phyloP scores from a whole-genome alignment of 2,888 invertebrate genomes.

The Drosophila quasianomalipes region DNA sequence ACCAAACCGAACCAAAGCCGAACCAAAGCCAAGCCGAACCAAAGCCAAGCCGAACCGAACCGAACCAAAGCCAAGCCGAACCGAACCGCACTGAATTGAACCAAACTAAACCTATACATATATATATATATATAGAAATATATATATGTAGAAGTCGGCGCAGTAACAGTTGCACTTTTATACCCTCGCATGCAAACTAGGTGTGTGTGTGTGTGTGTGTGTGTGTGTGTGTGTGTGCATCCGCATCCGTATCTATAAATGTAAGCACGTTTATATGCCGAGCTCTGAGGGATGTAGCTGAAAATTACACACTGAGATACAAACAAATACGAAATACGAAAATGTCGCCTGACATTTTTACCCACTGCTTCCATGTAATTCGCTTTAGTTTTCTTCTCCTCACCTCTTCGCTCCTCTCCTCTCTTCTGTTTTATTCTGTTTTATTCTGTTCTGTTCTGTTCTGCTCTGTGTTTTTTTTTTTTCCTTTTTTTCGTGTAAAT shows the following conservation, averaged over 20 bases:
- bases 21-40: neutral
- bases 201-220: neutral
- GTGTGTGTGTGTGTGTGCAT: constrained; percentile 18
- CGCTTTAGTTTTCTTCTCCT: constrained; percentile 55
- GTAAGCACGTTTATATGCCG: constrained; percentile 49
- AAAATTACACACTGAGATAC: constrained; percentile 27
- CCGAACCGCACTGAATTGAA: neutral
- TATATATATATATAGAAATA: neutral
- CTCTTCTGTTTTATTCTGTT: neutral
- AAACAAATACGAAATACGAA: constrained; percentile 21
- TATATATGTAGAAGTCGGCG: constrained; percentile 3
- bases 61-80: neutral
- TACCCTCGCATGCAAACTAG: constrained; percentile 45
- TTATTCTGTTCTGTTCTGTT: constrained; percentile 14
- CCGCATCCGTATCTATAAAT: constrained; percentile 36
- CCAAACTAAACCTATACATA: neutral
- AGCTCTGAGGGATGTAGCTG: constrained; percentile 40
- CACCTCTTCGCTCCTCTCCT: neutral
- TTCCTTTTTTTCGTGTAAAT: constrained; percentile 61
- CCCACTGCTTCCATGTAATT: constrained; percentile 64
- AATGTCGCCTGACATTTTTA: constrained; percentile 65
- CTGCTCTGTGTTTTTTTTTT: constrained; percentile 4
- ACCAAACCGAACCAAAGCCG: neutral
- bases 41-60: neutral
- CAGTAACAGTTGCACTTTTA: constrained; percentile 34